Percentiles rank a stretch among this genome's conserved stretches.
These are phyloP conservation scores for Muscina levida DNA, from an alignment of 2,888 invertebrate genomes.

Conservation along the genomic window DNA sequence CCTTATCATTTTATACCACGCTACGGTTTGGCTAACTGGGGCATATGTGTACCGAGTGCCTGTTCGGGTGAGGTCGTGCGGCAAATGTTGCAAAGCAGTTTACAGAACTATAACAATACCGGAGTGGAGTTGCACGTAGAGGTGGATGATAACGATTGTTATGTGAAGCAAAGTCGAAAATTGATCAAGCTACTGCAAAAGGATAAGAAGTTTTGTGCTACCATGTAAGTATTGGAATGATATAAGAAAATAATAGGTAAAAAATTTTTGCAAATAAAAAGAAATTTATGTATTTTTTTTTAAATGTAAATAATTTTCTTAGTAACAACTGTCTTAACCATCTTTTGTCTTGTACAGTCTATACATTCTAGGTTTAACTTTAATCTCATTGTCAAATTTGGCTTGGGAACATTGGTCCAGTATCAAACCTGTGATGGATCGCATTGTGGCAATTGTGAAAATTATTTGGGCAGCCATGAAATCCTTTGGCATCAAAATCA, in stretches of 20 bases:
- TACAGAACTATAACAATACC: slow-evolving; percentile 83
- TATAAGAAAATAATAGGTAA: no score
- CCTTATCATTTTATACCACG: slow-evolving; percentile 87
- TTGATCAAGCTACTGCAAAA: slow-evolving; percentile 72
- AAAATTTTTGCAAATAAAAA: no score
- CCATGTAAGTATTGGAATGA: slow-evolving; percentile 81
- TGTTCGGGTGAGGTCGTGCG: slow-evolving; percentile 83
- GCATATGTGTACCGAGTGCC: slow-evolving; percentile 84
- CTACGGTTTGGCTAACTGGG: slow-evolving; percentile 87
- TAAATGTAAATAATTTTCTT: no score
- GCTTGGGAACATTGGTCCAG: slow-evolving; percentile 52
- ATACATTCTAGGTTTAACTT: slow-evolving; percentile 52
- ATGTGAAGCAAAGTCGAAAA: slow-evolving; percentile 79
- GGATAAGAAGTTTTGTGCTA: slow-evolving; percentile 80
- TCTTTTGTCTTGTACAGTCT: slow-evolving; percentile 37
- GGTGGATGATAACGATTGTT: slow-evolving; percentile 83
- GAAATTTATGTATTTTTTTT: no score
- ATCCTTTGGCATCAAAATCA: not conserved
- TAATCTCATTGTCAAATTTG: slow-evolving; percentile 44
- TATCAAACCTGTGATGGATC: slow-evolving; percentile 41
- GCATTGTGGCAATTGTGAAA: slow-evolving; percentile 8
- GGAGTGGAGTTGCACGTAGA: slow-evolving; percentile 83
- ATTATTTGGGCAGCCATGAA: not conserved
- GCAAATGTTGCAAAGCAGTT: slow-evolving; percentile 81
- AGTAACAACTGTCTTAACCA: no score